These are phyloP conservation scores for Neodiprion pinetum DNA, from an alignment of 1,140 invertebrate species.

Conservation along the genomic window DNA sequence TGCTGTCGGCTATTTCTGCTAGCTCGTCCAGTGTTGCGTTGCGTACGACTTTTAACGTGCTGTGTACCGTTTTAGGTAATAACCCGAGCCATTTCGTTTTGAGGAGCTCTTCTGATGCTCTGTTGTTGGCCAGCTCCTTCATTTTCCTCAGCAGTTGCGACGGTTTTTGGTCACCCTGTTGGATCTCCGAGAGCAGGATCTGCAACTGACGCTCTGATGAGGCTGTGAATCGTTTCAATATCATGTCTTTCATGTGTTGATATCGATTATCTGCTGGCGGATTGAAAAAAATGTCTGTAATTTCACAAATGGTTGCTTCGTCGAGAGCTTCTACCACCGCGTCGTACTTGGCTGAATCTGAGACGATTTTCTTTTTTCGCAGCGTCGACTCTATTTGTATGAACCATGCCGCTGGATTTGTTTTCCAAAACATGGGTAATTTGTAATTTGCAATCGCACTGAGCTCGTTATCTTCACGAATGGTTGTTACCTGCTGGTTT, in stretches of 20 bases:
- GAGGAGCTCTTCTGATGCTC: constrained; percentile 27
- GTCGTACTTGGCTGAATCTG: constrained; percentile 17
- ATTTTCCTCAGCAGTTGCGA: constrained; percentile 36
- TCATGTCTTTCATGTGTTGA: constrained; percentile 22
- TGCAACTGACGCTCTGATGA: constrained; percentile 34
- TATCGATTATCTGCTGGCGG: constrained; percentile 28
- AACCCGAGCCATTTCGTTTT: constrained; percentile 30
- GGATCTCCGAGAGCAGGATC: constrained; percentile 37
- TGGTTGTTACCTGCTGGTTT: not conserved
- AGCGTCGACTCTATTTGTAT: not conserved
- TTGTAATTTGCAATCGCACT: not conserved
- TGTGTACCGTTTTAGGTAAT: constrained; percentile 27
- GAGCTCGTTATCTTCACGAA: not conserved
- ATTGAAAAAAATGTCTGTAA: constrained; percentile 20
- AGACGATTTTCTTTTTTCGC: not conserved
- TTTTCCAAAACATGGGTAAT: not conserved
- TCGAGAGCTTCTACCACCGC: constrained; percentile 14
- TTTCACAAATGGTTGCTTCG: constrained; percentile 8
- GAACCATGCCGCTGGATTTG: constrained; percentile 1
- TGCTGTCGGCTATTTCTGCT: too few species aligned
- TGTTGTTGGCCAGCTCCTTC: constrained; percentile 24
- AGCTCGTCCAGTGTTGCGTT: constrained; percentile 23
- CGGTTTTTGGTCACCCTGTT: constrained; percentile 38
- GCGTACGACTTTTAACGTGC: constrained; percentile 20
- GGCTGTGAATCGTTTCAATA: constrained; percentile 33